phyloP scores from a whole-genome alignment of 2,797 vertebrate species.

The Leuciscus waleckii region DNA sequence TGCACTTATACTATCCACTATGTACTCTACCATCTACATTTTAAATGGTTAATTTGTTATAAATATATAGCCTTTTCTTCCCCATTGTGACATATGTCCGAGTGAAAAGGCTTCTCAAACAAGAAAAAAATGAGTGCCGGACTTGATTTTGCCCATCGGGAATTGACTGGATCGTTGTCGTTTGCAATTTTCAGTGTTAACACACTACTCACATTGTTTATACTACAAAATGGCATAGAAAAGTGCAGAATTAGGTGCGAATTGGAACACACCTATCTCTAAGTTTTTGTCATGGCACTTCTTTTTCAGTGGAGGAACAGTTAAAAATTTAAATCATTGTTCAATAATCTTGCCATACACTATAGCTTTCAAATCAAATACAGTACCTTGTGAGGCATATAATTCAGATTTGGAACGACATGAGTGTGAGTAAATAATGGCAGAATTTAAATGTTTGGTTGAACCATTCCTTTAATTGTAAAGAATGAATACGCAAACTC shows the following conservation, averaged over 20 bases:
- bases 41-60: neutral
- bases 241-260: neutral
- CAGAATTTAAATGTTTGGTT: neutral
- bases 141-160: neutral
- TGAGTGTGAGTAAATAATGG: neutral
- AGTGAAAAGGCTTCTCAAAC: neutral
- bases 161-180: neutral
- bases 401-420: neutral
- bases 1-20: neutral
- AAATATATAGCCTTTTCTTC: neutral
- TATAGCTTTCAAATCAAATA: neutral
- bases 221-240: neutral
- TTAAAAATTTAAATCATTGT: neutral
- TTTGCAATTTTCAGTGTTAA: neutral
- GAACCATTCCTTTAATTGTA: neutral
- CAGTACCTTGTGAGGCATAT: neutral
- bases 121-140: neutral
- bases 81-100: neutral
- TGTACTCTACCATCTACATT: neutral
- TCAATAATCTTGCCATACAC: neutral
- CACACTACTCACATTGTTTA: neutral
- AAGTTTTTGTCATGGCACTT: neutral
- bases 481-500: slow-evolving; percentile 5
- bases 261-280: neutral
- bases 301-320: neutral